Base-by-base conservation (phyloP, 2,797 vertebrate species). In the Okamejei kenojei region DNA sequence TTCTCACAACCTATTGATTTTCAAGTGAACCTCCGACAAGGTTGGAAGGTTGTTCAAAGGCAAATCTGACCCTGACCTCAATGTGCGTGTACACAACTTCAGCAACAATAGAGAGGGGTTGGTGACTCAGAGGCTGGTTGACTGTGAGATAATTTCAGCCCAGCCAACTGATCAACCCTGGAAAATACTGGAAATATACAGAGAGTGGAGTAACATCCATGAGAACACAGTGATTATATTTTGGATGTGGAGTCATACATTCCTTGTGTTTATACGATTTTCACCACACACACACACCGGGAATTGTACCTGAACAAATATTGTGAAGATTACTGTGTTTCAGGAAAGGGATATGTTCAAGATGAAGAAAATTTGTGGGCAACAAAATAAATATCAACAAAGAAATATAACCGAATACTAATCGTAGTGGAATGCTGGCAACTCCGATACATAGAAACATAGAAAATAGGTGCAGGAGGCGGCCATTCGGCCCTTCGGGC, bases 361-460 rank as follows among this genome's bases (percentile, higher is more conserved):
- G 84, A 35, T 6, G 58, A 8, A 65, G 84, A 65, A n/a, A 32
- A 15, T 8, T 63, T n/a, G 5, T 19, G 61, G 63, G 63, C n/a
- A 63, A 63, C 58, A 86, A 86, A 86, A 65, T n/a, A 88, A 88
- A 65, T 35, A 7, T 68, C 7, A 88, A 88, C n/a, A 88, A 88
- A 32, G 63, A 88, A 79, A 35, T 79, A 13, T 13, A 79, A 35
- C 61, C 7, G 10, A n/a, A 32, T 88, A 88, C n/a, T 35, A 65
- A 65, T 32, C n/a, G 19, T 17, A 88, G 61, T 21, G 8, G 17
- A 88, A 68, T 88, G 84, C 21, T 88, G 61, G 13, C 15, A 35
- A 35, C 61, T 3, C 58, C 61, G 82, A n/a, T 38, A 38, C 38
- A 38, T 38, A 38, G 38, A 38, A 38, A 38, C 38, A 38, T 38